Percentiles rank a stretch among this genome's conserved stretches.
These are phyloP conservation scores for Antitype chi DNA, from an alignment of 2,888 invertebrate genomes.

Conservation along the genomic window DNA sequence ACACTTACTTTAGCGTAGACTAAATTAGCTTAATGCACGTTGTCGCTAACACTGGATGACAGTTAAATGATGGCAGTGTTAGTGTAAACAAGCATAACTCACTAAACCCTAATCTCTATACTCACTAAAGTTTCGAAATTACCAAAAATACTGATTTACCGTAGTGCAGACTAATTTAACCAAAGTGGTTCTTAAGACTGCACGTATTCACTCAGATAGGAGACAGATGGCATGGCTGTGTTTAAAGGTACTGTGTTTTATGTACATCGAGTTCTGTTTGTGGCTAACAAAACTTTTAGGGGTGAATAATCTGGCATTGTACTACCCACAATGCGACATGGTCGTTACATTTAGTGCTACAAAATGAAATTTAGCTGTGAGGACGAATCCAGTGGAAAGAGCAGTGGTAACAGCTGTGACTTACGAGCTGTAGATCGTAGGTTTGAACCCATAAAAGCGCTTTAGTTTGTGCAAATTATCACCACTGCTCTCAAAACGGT, in stretches of 20 bases:
- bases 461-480: too few species aligned
- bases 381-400: too few species aligned
- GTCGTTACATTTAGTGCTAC: not conserved
- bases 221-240: slow-evolving; percentile 27
- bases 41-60: too few species aligned
- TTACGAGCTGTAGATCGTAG: too few species aligned
- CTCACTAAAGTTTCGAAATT: not conserved
- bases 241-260: slow-evolving; percentile 21
- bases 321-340: not conserved
- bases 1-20: too few species aligned
- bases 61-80: too few species aligned
- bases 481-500: too few species aligned
- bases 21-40: too few species aligned
- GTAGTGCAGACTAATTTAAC: not conserved
- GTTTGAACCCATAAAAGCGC: too few species aligned
- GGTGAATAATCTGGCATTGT: slow-evolving; percentile 5
- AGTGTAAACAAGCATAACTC: not conserved
- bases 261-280: not conserved
- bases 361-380: not conserved
- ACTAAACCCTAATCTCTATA: not conserved
- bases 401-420: too few species aligned
- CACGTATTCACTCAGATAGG: slow-evolving; percentile 16
- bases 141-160: not conserved
- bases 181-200: not conserved
- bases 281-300: slow-evolving; percentile 14